Conservation (phyloP, 2,888 invertebrate genomes). For the Caenorhabditis wallacei region DNA sequence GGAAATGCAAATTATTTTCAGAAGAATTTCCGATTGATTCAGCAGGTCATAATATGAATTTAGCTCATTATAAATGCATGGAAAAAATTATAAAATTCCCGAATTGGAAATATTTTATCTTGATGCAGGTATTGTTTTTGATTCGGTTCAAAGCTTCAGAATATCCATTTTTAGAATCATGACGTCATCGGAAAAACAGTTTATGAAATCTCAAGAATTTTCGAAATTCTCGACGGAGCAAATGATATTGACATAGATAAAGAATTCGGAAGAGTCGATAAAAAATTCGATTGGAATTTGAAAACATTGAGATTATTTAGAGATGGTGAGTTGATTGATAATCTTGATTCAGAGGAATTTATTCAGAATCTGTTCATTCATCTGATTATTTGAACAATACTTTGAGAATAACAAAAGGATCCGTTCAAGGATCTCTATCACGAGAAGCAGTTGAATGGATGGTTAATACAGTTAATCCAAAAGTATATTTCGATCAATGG, state of each 20-base stretch:
- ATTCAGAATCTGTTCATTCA: conserved; percentile 46
- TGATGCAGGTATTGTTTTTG: conserved; percentile 43
- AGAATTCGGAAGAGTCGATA: conserved; percentile 50
- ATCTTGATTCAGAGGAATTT: neutral
- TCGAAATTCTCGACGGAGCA: conserved; percentile 58
- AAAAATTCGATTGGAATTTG: conserved; percentile 45
- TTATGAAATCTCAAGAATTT: conserved; percentile 57
- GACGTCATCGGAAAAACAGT: conserved; percentile 60
- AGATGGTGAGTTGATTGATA: conserved; percentile 41
- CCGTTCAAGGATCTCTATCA: conserved; percentile 64
- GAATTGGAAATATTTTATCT: conserved; percentile 59
- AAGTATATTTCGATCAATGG: conserved; percentile 42
- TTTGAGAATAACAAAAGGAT: conserved; percentile 52
- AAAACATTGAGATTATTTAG: conserved; percentile 47
- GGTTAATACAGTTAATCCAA: conserved; percentile 47
- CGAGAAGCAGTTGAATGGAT: conserved; percentile 65
- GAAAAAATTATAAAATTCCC: conserved; percentile 40
- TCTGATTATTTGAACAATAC: conserved; percentile 18
- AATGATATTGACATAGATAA: conserved; percentile 63
- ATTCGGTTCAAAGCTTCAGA: too few relatives aligned
- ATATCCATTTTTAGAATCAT: conserved; percentile 44
- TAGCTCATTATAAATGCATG: conserved; percentile 66
- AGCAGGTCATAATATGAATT: conserved; percentile 64
- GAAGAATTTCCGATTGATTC: conserved; percentile 59
- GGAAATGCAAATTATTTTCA: conserved; percentile 22